phyloP scores from a whole-genome alignment of 2,888 invertebrate genomes.

The Phaedon cochleariae region DNA sequence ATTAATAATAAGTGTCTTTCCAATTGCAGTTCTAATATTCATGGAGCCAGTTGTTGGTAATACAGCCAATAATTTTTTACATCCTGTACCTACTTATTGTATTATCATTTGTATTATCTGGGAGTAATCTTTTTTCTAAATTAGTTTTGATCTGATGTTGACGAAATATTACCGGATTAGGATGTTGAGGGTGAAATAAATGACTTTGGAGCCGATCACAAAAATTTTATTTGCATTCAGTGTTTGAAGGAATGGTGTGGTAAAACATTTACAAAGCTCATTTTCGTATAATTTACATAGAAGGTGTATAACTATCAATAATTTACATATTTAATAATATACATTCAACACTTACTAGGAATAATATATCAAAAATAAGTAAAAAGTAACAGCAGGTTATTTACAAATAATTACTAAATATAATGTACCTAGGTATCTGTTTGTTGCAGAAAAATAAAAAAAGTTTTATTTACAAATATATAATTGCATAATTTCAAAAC shows the following conservation, averaged over 20 bases:
- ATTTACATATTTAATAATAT: slow-evolving; percentile 46
- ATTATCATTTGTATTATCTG: too few species aligned
- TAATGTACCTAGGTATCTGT: not conserved
- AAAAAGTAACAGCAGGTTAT: slow-evolving; percentile 44
- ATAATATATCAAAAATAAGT: slow-evolving; percentile 42
- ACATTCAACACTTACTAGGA: slow-evolving; percentile 50
- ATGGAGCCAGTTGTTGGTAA: too few species aligned
- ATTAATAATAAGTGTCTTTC: too few species aligned
- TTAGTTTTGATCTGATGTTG: too few species aligned
- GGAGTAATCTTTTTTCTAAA: too few species aligned
- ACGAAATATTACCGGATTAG: too few species aligned
- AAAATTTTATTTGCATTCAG: slow-evolving; percentile 44
- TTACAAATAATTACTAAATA: slow-evolving; percentile 20
- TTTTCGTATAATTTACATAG: slow-evolving; percentile 50
- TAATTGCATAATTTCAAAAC: too few species aligned
- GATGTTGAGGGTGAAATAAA: slow-evolving; percentile 2
- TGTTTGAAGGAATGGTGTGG: slow-evolving; percentile 54
- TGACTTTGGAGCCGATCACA: slow-evolving; percentile 16
- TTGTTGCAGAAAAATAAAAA: not conserved
- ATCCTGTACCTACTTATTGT: too few species aligned
- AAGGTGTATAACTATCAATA: slow-evolving; percentile 46
- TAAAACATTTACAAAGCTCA: slow-evolving; percentile 57
- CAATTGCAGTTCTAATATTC: too few species aligned
- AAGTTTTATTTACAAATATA: not conserved
- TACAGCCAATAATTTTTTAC: too few species aligned